These are phyloP conservation scores for Tetragonula clypearis DNA, from an alignment of 1,140 invertebrate species.

Conservation along the genomic window DNA sequence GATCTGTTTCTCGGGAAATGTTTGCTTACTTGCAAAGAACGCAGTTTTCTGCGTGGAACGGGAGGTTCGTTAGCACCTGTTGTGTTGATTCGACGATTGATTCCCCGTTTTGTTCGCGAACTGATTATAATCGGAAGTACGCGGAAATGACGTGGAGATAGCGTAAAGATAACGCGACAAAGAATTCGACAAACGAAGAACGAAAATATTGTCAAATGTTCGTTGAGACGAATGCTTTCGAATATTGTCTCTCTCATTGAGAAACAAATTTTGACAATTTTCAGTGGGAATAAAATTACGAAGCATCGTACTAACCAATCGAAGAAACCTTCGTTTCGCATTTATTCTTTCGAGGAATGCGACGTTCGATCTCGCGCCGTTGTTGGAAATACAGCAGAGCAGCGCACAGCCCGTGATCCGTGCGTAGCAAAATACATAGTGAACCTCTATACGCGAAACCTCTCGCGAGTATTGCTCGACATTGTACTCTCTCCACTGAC, in stretches of 20 bases:
- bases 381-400: no score
- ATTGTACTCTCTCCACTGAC: not conserved
- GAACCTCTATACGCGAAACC: no score
- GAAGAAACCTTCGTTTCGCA: no score
- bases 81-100: not conserved
- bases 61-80: not conserved
- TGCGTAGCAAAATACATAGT: not conserved
- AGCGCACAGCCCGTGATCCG: not conserved
- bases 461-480: constrained; percentile 2
- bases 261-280: no score
- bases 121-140: not conserved
- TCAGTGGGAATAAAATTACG: no score
- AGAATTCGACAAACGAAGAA: no score
- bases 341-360: not conserved
- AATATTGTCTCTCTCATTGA: no score
- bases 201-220: no score
- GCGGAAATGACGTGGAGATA: not conserved
- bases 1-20: not conserved
- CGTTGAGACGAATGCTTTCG: no score
- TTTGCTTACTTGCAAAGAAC: not conserved
- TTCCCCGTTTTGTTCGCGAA: not conserved
- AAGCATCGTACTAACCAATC: not conserved
- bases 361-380: no score
- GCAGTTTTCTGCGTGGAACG: not conserved
- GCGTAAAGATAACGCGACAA: no score